Conservation (phyloP, 1,140 invertebrate genomes). For the Asobara japonica region DNA sequence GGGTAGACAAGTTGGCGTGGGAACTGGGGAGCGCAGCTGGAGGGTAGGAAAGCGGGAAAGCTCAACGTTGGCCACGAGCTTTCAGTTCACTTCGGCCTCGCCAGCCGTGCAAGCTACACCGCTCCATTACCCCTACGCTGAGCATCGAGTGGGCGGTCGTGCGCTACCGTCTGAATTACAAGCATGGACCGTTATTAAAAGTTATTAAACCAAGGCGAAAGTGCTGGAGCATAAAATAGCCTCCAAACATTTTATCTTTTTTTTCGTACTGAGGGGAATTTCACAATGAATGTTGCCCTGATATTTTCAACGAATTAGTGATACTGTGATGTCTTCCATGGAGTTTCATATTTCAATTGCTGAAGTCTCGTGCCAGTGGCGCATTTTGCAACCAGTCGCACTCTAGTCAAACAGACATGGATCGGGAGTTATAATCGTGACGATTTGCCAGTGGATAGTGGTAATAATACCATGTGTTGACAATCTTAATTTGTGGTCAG, state of each 20-base stretch:
- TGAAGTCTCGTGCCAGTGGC: neutral
- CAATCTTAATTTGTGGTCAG: neutral
- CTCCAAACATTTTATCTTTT: neutral
- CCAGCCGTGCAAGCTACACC: conserved; percentile 23
- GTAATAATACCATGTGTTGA: neutral
- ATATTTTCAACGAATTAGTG: neutral
- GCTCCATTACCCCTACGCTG: neutral
- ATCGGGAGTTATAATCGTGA: neutral
- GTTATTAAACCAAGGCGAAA: neutral
- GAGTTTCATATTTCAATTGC: neutral
- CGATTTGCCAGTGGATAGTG: neutral
- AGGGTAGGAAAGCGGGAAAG: no score
- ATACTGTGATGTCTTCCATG: neutral
- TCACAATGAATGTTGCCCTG: no score
- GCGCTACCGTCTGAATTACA: neutral
- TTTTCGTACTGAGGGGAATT: neutral
- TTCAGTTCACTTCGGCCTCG: conserved; percentile 23
- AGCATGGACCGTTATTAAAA: neutral
- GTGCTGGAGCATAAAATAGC: neutral
- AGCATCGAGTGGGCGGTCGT: neutral
- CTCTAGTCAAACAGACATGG: neutral
- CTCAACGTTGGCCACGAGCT: no score
- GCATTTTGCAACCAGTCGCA: neutral
- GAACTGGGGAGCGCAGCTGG: neutral
- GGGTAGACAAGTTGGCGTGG: conserved; percentile 22